phyloP scores from a whole-genome alignment of 1,140 invertebrate species.

The Papilio glaucus region DNA sequence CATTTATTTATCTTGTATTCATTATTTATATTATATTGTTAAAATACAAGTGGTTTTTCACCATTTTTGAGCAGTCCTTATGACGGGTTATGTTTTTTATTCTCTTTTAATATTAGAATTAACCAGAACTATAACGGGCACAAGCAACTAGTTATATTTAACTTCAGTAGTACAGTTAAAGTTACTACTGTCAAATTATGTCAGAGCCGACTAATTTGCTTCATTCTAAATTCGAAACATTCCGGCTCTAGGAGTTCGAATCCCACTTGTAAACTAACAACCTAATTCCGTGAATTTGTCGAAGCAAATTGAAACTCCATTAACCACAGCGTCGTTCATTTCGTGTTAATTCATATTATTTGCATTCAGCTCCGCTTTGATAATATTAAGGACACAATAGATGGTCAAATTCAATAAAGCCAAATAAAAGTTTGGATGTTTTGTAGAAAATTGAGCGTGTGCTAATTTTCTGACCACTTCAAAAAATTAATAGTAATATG shows the following conservation, averaged over 20 bases:
- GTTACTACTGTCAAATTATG: conserved; percentile 1
- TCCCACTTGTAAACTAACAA: conserved; percentile 28
- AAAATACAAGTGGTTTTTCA: too few species aligned
- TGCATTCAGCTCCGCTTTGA: background rate
- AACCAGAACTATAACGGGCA: too few species aligned
- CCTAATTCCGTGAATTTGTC: conserved; percentile 20
- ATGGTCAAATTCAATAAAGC: background rate
- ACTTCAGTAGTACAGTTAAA: background rate
- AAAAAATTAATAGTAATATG: too few species aligned
- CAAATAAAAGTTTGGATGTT: background rate
- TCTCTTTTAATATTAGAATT: too few species aligned
- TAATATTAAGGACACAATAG: background rate
- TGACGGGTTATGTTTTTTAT: too few species aligned
- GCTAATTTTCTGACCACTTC: too few species aligned
- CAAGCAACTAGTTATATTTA: too few species aligned
- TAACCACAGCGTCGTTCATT: conserved; percentile 12
- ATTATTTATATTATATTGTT: too few species aligned
- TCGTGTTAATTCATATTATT: conserved; percentile 11
- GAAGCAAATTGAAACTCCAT: conserved; percentile 29
- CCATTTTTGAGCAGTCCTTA: too few species aligned
- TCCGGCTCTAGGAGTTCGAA: conserved; percentile 4
- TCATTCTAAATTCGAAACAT: conserved; percentile 27
- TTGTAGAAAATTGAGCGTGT: background rate
- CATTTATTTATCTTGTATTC: too few species aligned
- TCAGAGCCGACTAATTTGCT: conserved; percentile 14